A percentile compares a stretch with the other conserved stretches of the same genome.
These are phyloP conservation scores for Oenanthe oenanthe DNA, from an alignment of 2,113 vertebrate species.

Conservation along the genomic window DNA sequence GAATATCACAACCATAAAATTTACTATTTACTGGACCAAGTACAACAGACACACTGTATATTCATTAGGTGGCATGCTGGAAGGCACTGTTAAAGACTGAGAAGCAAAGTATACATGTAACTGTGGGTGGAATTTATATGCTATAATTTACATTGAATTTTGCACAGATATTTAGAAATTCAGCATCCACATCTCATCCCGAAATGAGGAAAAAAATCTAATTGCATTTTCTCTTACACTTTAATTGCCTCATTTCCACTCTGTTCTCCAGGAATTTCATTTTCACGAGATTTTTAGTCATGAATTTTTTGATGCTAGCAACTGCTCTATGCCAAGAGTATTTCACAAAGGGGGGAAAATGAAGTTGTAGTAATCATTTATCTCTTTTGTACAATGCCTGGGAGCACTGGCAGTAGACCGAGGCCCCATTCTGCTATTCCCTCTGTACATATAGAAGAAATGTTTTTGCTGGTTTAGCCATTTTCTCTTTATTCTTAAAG, in stretches of 20 bases:
- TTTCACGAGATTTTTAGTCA: not conserved
- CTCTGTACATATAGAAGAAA: not conserved
- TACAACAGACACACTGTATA: not conserved
- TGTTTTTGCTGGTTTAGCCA: not conserved
- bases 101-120: not conserved
- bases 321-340: not conserved
- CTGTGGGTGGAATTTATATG: not conserved
- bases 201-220: not conserved
- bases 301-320: not conserved
- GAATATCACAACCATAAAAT: not conserved
- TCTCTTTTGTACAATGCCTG: not conserved
- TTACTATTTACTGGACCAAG: not conserved
- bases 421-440: not conserved
- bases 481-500: not conserved
- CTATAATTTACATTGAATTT: not conserved
- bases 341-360: not conserved
- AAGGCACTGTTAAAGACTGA: not conserved
- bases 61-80: not conserved
- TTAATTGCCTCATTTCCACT: not conserved
- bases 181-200: not conserved
- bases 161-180: not conserved
- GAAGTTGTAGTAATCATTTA: not conserved
- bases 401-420: not conserved
- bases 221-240: not conserved
- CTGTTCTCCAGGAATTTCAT: not conserved